These are phyloP conservation scores for Pogonomyrmex barbatus DNA, from an alignment of 1,140 invertebrate species.

Conservation along the genomic window DNA sequence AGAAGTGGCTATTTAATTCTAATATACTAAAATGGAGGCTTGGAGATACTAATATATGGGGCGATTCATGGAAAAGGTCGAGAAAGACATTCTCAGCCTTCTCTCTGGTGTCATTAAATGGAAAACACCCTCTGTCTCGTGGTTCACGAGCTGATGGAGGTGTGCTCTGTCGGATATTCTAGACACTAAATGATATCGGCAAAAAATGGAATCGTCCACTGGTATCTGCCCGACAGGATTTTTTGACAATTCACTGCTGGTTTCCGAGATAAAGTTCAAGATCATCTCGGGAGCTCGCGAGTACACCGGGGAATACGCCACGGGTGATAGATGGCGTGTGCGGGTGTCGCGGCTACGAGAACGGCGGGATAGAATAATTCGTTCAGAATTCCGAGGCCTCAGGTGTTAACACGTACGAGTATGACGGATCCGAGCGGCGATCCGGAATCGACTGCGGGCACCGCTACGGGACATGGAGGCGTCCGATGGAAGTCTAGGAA, in stretches of 20 bases:
- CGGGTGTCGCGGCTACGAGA: slow-evolving; percentile 36
- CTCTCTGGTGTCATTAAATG: too few species aligned
- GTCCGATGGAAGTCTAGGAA: not conserved
- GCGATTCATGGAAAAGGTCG: too few species aligned
- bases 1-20: too few species aligned
- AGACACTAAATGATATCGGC: not conserved
- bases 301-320: not conserved
- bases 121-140: not conserved
- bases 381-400: slow-evolving; percentile 10
- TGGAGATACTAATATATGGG: too few species aligned
- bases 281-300: not conserved
- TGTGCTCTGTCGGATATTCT: not conserved
- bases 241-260: slow-evolving; percentile 4
- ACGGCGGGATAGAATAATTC: slow-evolving; percentile 43
- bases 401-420: slow-evolving; percentile 16
- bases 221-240: not conserved
- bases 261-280: not conserved
- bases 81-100: too few species aligned
- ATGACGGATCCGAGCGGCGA: slow-evolving; percentile 66
- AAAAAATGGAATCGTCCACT: slow-evolving; percentile 31
- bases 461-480: not conserved
- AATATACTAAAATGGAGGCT: too few species aligned
- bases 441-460: slow-evolving; percentile 14
- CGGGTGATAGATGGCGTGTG: slow-evolving; percentile 66
- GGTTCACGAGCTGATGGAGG: not conserved